Base-by-base conservation (phyloP, 2,888 invertebrate species). In the Leptinotarsa rubiginosa region DNA sequence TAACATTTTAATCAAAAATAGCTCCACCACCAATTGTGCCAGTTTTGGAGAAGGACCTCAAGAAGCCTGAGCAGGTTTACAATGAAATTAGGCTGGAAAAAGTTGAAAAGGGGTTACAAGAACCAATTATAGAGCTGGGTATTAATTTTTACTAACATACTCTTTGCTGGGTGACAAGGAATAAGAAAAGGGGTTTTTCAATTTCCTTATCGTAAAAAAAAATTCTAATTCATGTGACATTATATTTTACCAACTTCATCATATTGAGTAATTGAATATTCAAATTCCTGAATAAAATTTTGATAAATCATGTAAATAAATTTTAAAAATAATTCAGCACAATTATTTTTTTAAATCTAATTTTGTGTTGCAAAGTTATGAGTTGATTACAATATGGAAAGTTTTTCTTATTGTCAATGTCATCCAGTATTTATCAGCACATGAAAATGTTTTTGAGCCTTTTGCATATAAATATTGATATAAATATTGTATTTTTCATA, bases 41-140 rank as follows among this genome's bases (percentile, higher is more conserved):
- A 4, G 75, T 75, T 52, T 41, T 83, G 52, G 79, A 81, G 56
- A 79, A 83, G 66, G 81, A 83, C 66, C 72, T 75, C 0, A 80
- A 80, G 75, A 75, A 78, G 47, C 76, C 77, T 2, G 74, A 78
- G 64, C 80, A 78, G 47, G 75, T 83, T 54, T 88, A 87, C 78
- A 82, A 84, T 65, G 90, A 90, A 86, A 88, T 89, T 80, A 85
- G 89, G 75, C 77, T 89, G 77, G 89, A 88, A 82, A 86, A 85
- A 79, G 86, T 86, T 66, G 84, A 85, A 73, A 82, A 85, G 69
- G 84, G 86, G 69, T 80, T 85, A 77, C 82, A 85, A 69, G 85
- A 88, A 83, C 83, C 87, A 74, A 87, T 87, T 86, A 85, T 83
- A 72, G 80, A 82, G 74, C 83, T 86, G 78, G 84, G 85, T 86